These are phyloP conservation scores for Halcyon leucocephala DNA, from an alignment of 2,797 vertebrate species.

Conservation along the genomic window DNA sequence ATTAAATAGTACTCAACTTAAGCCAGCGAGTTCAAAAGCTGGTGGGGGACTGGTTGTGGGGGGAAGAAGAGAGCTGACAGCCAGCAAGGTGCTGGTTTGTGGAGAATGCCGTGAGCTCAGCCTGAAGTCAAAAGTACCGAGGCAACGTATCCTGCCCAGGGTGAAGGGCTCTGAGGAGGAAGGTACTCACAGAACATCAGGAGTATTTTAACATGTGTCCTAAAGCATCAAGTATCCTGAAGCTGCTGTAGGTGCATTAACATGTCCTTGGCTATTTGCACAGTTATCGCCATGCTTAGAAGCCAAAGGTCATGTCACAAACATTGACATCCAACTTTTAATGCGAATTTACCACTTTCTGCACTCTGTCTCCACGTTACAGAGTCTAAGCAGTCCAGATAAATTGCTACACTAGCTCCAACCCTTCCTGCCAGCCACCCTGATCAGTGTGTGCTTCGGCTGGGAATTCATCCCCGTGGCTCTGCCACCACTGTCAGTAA, in stretches of 20 bases:
- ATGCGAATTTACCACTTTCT: background rate
- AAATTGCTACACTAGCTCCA: background rate
- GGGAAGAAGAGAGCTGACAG: background rate
- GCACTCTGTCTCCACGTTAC: background rate
- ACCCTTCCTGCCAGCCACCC: background rate
- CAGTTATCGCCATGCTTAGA: background rate
- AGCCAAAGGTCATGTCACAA: background rate
- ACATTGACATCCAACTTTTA: background rate
- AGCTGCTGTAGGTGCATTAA: background rate
- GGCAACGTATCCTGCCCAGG: background rate
- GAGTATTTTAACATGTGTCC: background rate
- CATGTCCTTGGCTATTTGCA: background rate
- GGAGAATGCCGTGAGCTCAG: background rate
- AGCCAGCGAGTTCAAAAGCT: background rate
- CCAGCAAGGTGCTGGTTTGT: background rate
- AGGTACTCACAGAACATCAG: rapidly evolving
- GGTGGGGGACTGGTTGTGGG: background rate
- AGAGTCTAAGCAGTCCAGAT: background rate
- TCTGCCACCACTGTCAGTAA: background rate
- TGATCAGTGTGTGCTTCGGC: background rate
- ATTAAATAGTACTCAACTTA: background rate
- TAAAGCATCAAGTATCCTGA: background rate
- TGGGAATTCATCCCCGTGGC: background rate
- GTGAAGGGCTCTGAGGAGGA: background rate
- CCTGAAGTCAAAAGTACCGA: background rate